Evolutionary conservation across 2,113 vertebrate genomes (phyloP), one percentile per base, ranked within the genome.

Genomic region (Poeciliopsis occidentalis): DNA sequence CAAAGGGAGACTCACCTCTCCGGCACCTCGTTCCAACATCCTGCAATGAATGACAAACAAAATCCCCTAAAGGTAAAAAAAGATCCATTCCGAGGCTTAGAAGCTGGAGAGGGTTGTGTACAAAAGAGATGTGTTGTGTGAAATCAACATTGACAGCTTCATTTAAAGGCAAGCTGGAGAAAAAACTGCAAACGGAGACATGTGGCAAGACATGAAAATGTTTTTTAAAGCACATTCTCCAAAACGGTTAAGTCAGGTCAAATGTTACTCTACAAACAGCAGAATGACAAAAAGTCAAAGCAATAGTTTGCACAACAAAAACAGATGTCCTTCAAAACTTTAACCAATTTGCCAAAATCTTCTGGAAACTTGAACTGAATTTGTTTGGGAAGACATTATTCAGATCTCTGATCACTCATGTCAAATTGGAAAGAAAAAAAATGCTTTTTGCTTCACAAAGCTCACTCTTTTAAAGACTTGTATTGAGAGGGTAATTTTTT

Each of bases 1-100:
- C 87, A 90, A 89, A 92, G 86, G 83, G 63, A 11, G 60, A 41
- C 82, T 69, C 64, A 61, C 65, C 76, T 68, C 62, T 22, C 65
- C 64, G 62, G 63, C 71, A 51, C 73, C 72, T 65, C 76, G 24
- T 75, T 66, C 71, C 73, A 57, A 27, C 78, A 69, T 69, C 66
- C 73, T 66, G 75, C 70, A 61, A 73, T 47, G 60, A 78, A 80
- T 71, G 85, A 87, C 89, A 88, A 87, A 75, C 67, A 69, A 87
- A 90, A 89, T 89, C 84, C 85, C 78, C 80, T 85, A 65, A 66
- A 90, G 85, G 87, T 83, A 82, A 88, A 84, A 37, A 88, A 57
- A 8, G 34, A 83, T 32, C 24, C 44, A 24, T 77, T 83, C 76
- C 15, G 41, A 61, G 37, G 80, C 80, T 90, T 79, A 84, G 75